A percentile compares a stretch with the other conserved stretches of the same genome.
Evolutionary conservation across 2,797 vertebrate genomes (phyloP).

Genomic region (Gallinago nigripennis): DNA sequence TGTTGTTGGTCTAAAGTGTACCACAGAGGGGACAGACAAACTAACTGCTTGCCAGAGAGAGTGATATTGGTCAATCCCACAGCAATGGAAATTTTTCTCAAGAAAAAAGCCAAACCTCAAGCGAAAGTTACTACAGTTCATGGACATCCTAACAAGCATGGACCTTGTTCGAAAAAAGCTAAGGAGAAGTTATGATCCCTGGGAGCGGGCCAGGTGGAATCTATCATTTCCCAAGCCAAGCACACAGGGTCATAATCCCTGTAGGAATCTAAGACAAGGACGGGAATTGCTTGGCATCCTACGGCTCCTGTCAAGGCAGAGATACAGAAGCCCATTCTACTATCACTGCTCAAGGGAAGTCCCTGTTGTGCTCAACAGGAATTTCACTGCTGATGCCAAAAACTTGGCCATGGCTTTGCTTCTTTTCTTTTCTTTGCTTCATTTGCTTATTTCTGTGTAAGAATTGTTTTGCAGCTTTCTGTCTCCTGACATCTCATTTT

Average conservation of each 20-base stretch:
- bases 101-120: constrained; percentile 49
- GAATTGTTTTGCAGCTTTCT: background rate
- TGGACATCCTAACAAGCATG: background rate
- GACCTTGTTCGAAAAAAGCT: background rate
- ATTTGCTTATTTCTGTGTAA: background rate
- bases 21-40: background rate
- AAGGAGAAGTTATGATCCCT: background rate
- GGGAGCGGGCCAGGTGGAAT: background rate
- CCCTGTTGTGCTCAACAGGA: background rate
- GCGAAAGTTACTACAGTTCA: constrained; percentile 30
- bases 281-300: background rate
- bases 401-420: background rate
- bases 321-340: background rate
- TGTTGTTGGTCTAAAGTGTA: background rate
- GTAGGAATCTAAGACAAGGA: constrained; percentile 11
- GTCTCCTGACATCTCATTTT: background rate
- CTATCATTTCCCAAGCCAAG: constrained; percentile 2
- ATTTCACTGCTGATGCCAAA: constrained; percentile 14
- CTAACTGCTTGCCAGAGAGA: background rate
- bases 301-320: background rate
- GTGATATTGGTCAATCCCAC: background rate
- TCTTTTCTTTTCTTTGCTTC: background rate
- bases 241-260: background rate
- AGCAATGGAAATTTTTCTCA: constrained; percentile 44
- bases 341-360: background rate